A percentile compares a stretch with the other conserved stretches of the same genome.
These are phyloP conservation scores for Blastobasis lacticolella DNA, from an alignment of 2,888 invertebrate genomes.

Conservation along the genomic window DNA sequence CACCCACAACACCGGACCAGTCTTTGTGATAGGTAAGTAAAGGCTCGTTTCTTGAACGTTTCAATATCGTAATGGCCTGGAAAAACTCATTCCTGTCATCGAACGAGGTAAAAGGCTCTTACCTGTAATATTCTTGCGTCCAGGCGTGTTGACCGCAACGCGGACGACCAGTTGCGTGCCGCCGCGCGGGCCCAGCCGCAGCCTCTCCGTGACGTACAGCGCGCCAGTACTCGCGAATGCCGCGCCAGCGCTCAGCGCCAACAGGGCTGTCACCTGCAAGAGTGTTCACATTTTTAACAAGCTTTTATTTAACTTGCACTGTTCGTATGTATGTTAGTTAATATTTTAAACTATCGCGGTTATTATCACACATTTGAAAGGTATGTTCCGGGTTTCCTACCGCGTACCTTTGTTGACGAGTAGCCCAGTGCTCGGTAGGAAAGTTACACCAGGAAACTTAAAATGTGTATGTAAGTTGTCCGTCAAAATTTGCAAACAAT, in stretches of 20 bases:
- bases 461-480: background rate
- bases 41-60: too few species aligned
- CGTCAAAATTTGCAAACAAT: background rate
- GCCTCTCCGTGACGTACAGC: constrained; percentile 77
- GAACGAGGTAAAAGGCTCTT: constrained; percentile 13
- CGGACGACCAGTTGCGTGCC: constrained; percentile 78
- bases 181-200: constrained; percentile 77
- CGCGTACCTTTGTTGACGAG: too few species aligned
- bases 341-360: too few species aligned
- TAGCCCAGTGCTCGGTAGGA: background rate
- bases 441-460: background rate
- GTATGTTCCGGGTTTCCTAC: too few species aligned
- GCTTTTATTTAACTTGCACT: too few species aligned
- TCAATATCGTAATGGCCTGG: too few species aligned
- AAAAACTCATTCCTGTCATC: too few species aligned
- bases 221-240: constrained; percentile 79
- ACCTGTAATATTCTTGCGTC: constrained; percentile 80
- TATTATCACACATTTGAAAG: too few species aligned
- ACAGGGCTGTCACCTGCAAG: constrained; percentile 75
- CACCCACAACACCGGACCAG: too few species aligned
- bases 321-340: too few species aligned
- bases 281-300: background rate
- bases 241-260: constrained; percentile 78
- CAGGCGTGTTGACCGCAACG: constrained; percentile 77
- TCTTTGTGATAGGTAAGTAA: too few species aligned